phyloP scores from a whole-genome alignment of 2,113 vertebrate genomes.

The rat (Rattus norvegicus) region DNA sequence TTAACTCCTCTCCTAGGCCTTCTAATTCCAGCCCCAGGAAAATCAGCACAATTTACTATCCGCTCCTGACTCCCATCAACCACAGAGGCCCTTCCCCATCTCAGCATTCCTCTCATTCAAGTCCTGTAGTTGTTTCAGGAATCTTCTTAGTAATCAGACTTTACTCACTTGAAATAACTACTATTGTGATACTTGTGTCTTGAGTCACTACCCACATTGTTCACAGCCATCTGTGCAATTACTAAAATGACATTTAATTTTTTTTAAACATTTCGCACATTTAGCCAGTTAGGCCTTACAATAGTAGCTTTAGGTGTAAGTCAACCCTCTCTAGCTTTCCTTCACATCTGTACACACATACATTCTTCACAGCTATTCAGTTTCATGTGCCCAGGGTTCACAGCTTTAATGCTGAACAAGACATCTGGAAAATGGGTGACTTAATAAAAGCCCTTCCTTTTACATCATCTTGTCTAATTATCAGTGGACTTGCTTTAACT shows the following conservation, averaged over 20 bases:
- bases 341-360: background rate
- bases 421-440: background rate
- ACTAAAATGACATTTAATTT: background rate
- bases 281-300: background rate
- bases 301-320: background rate
- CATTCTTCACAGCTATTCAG: background rate
- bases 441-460: background rate
- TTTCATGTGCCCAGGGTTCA: background rate
- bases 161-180: background rate
- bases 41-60: background rate
- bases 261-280: background rate
- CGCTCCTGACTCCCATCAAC: background rate
- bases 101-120: background rate
- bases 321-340: background rate
- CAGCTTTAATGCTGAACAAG: background rate
- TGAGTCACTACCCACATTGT: background rate
- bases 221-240: background rate
- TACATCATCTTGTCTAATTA: background rate
- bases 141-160: background rate
- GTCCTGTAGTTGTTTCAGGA: background rate
- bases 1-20: background rate
- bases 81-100: background rate
- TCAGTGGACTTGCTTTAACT: too few species aligned
- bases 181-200: background rate
- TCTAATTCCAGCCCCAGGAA: background rate